phyloP scores from a whole-genome alignment of 1,140 invertebrate genomes.

The Anagrus nilaparvatae region DNA sequence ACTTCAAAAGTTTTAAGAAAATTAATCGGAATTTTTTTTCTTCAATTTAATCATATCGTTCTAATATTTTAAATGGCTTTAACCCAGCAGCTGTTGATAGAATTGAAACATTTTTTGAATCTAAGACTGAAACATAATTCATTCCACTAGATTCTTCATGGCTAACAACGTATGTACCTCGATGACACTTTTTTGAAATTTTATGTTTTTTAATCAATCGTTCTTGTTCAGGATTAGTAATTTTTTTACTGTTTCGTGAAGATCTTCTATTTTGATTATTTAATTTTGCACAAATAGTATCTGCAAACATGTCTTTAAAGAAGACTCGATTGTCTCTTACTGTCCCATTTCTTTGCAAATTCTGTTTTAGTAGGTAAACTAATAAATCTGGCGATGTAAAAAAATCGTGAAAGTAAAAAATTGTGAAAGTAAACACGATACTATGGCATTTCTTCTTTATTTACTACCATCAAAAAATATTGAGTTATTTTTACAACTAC shows the following conservation, averaged over 20 bases:
- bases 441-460: constrained; percentile 7
- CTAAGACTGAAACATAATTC: constrained; percentile 17
- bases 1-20: background rate
- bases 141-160: constrained; percentile 16
- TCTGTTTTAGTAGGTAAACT: constrained; percentile 2
- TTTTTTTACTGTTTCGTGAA: too few relatives aligned
- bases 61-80: too few relatives aligned
- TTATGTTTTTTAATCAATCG: too few relatives aligned
- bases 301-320: background rate
- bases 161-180: constrained; percentile 13
- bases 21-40: background rate
- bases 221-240: too few relatives aligned
- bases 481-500: constrained; percentile 14
- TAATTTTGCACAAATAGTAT: too few relatives aligned
- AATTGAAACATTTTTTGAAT: constrained; percentile 15
- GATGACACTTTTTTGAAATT: constrained; percentile 10
- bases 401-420: too few relatives aligned
- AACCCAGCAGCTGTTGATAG: constrained; percentile 14
- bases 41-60: background rate
- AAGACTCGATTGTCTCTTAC: constrained; percentile 4
- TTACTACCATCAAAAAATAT: constrained; percentile 3
- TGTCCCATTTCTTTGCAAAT: background rate
- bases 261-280: too few relatives aligned
- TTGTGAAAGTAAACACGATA: constrained; percentile 14
- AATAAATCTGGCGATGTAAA: constrained; percentile 4